Conservation (phyloP, 2,113 vertebrate genomes). For the Lagenorhynchus albirostris region DNA sequence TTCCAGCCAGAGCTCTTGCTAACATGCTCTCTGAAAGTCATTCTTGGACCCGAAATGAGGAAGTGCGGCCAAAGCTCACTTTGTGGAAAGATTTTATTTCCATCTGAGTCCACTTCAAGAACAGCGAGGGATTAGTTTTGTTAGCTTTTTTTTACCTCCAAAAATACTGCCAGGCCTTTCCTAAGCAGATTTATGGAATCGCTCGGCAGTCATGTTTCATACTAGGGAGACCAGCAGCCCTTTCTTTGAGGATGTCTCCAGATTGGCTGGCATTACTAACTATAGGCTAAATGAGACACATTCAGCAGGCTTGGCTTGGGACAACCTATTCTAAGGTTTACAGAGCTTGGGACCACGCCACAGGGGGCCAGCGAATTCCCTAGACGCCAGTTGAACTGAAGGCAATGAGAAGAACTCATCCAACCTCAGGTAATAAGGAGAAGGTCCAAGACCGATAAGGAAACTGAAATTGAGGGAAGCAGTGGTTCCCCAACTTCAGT, state of each 20-base stretch:
- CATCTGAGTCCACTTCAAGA: slow-evolving; percentile 83
- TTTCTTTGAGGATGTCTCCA: slow-evolving; percentile 10
- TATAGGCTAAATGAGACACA: slow-evolving; percentile 56
- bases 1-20: slow-evolving; percentile 51
- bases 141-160: slow-evolving; percentile 75
- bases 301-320: not conserved
- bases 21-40: slow-evolving; percentile 72
- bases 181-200: slow-evolving; percentile 64
- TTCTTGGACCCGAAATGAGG: slow-evolving; percentile 71
- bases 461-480: not conserved
- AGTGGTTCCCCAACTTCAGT: not conserved
- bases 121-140: slow-evolving; percentile 59
- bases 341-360: not conserved
- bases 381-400: not conserved
- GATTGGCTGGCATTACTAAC: slow-evolving; percentile 29
- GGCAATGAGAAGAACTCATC: not conserved
- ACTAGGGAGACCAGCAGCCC: slow-evolving; percentile 29
- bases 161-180: slow-evolving; percentile 24
- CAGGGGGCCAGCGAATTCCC: not conserved
- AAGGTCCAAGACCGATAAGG: not conserved
- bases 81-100: slow-evolving; percentile 81
- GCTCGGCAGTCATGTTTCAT: slow-evolving; percentile 37
- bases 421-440: not conserved
- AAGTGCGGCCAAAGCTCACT: slow-evolving; percentile 77
- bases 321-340: not conserved